A percentile compares a stretch with the other conserved stretches of the same genome.
These are phyloP conservation scores for Toxonevra muliebris DNA, from an alignment of 2,888 invertebrate genomes.

Conservation along the genomic window DNA sequence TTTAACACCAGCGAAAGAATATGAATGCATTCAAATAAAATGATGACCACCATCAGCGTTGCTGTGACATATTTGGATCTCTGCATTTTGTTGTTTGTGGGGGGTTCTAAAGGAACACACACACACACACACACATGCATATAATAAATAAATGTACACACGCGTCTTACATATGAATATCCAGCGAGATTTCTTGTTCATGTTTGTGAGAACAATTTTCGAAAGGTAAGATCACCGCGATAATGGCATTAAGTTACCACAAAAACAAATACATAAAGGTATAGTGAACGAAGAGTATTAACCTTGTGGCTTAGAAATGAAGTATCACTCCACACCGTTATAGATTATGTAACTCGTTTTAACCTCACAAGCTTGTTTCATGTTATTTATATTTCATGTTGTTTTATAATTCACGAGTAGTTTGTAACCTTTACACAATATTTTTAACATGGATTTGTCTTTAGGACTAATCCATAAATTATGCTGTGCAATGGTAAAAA, in stretches of 20 bases:
- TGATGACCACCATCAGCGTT: constrained; percentile 41
- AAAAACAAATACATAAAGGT: background rate
- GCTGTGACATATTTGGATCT: constrained; percentile 39
- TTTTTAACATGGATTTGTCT: too few species aligned
- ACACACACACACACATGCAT: background rate
- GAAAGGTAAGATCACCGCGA: background rate
- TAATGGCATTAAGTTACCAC: constrained; percentile 2
- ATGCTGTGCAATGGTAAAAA: too few species aligned
- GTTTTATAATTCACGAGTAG: too few species aligned
- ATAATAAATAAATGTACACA: background rate
- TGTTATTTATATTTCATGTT: too few species aligned
- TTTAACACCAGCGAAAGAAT: constrained; percentile 47
- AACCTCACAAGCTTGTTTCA: too few species aligned
- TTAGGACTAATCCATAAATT: too few species aligned
- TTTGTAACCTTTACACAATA: too few species aligned
- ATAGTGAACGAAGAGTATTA: too few species aligned
- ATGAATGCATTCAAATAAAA: background rate
- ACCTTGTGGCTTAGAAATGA: too few species aligned
- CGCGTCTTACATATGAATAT: background rate
- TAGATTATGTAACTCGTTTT: too few species aligned
- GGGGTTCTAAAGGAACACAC: background rate
- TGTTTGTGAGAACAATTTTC: background rate
- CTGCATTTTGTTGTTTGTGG: constrained; percentile 6
- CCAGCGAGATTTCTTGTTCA: background rate
- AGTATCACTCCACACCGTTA: too few species aligned